Percentiles rank a stretch among this genome's conserved stretches.
Conservation (phyloP, 1,140 invertebrate genomes). For the Linepithema humile region DNA sequence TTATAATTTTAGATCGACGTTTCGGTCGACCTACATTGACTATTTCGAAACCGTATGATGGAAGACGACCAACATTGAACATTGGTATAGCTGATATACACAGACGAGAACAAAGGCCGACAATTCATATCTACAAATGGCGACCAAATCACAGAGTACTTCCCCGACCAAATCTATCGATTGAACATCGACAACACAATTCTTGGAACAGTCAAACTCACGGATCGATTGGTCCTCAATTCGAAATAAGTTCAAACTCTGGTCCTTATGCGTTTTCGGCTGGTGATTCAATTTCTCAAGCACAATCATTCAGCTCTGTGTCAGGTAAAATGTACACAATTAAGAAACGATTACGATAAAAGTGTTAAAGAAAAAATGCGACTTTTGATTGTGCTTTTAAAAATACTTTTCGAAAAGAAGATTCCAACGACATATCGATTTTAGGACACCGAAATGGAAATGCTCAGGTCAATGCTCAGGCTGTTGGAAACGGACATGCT, state of each 20-base stretch:
- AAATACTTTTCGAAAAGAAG: neutral
- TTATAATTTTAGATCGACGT: conserved; percentile 3
- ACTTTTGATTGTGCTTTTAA: neutral
- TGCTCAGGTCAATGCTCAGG: conserved; percentile 41
- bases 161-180: conserved; percentile 67
- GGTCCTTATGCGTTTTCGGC: neutral
- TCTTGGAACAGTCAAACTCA: conserved; percentile 58
- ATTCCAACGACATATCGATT: conserved; percentile 26
- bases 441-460: conserved; percentile 61
- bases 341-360: too few relatives aligned
- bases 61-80: conserved; percentile 52
- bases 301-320: too few relatives aligned
- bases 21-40: conserved; percentile 7
- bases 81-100: neutral
- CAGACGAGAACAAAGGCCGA: conserved; percentile 30
- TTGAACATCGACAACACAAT: conserved; percentile 64
- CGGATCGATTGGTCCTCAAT: conserved; percentile 49
- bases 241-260: neutral
- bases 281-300: conserved; percentile 10
- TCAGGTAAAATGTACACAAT: too few relatives aligned
- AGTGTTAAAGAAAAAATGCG: neutral
- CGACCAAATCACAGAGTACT: neutral
- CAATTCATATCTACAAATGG: conserved; percentile 55
- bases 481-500: conserved; percentile 61
- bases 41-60: conserved; percentile 48